A percentile compares a stretch with the other conserved stretches of the same genome.
phyloP scores from a whole-genome alignment of 2,113 vertebrate genomes.

The Centropus bengalensis region DNA sequence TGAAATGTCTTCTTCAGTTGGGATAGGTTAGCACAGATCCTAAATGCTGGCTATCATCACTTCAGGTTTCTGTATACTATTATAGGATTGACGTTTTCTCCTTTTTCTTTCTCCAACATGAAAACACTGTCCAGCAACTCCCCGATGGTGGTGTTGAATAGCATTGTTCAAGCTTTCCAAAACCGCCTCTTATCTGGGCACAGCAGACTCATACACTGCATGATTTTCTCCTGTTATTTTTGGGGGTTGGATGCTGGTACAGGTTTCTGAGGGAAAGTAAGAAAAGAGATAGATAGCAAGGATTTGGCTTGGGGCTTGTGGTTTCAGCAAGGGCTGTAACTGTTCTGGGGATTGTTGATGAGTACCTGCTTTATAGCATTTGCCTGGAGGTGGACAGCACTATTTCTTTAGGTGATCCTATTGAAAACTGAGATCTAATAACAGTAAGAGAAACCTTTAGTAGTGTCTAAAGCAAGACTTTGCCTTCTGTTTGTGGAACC shows the following conservation, averaged over 20 bases:
- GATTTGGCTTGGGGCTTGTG: neutral
- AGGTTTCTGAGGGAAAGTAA: neutral
- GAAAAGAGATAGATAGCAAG: neutral
- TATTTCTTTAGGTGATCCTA: neutral
- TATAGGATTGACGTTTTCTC: neutral
- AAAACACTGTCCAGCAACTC: neutral
- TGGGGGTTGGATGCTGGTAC: neutral
- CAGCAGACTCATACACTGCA: no score
- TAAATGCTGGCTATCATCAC: neutral
- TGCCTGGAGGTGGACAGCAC: neutral
- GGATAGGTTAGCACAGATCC: neutral
- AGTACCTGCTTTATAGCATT: neutral
- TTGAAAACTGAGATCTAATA: neutral
- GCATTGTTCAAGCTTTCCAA: neutral
- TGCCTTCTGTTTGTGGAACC: neutral
- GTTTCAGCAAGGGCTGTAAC: neutral
- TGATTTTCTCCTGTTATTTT: neutral
- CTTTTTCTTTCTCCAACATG: neutral
- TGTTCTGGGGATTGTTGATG: neutral
- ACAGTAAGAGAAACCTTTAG: neutral
- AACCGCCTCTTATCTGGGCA: neutral
- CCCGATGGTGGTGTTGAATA: neutral
- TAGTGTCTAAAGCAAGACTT: neutral
- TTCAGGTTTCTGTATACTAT: neutral
- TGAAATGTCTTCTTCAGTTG: neutral